Evolutionary conservation across 2,797 vertebrate genomes (phyloP).

Genomic region (Valencia hispanica): DNA sequence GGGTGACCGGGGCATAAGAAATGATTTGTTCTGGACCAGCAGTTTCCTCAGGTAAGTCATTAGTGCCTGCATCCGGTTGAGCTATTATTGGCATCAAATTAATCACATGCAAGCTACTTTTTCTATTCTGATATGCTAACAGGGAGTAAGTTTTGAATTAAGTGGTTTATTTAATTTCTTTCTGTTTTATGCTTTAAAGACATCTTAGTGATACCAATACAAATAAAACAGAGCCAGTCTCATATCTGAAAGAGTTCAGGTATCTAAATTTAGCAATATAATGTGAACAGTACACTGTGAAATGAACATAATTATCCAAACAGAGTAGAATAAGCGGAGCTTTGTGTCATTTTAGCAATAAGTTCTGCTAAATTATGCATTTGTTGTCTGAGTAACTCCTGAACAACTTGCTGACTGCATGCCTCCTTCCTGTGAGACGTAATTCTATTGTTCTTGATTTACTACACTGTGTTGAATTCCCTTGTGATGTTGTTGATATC

Average conservation of each 20-base stretch:
- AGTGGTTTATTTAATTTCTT: background rate
- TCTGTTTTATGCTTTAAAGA: background rate
- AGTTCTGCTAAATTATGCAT: conserved; percentile 9
- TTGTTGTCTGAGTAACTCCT: conserved; percentile 3
- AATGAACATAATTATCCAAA: background rate
- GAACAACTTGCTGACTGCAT: background rate
- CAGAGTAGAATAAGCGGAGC: background rate
- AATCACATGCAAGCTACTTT: background rate
- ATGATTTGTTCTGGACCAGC: conserved; percentile 2
- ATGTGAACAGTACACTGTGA: background rate
- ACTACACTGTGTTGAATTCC: conserved; percentile 3
- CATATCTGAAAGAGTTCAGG: background rate
- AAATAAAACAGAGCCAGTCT: background rate
- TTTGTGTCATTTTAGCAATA: conserved; percentile 3
- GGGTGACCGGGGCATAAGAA: background rate
- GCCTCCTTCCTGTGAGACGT: conserved; percentile 5
- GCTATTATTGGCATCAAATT: background rate
- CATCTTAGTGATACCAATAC: background rate
- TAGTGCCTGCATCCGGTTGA: background rate
- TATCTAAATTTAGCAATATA: background rate
- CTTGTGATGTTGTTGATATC: conserved; percentile 13
- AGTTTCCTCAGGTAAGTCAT: conserved; percentile 2
- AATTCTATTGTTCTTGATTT: conserved; percentile 10
- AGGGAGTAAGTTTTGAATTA: background rate
- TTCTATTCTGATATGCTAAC: background rate